Evolutionary conservation across 2,113 vertebrate species (phyloP).

Genomic region (Pycnonotus jocosus): DNA sequence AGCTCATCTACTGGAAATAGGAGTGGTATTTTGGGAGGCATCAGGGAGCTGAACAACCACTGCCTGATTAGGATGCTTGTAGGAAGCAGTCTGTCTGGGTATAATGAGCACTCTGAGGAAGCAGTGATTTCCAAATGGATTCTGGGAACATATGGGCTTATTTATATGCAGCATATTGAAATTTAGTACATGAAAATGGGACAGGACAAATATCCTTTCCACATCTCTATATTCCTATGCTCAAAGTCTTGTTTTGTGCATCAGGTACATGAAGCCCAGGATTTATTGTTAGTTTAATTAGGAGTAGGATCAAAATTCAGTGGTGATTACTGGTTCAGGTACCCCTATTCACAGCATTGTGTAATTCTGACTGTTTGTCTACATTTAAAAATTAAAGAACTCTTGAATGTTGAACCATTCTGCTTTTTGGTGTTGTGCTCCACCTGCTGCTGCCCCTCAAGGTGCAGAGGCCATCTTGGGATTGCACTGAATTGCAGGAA

Average conservation of each 20-base stretch:
- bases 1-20: neutral
- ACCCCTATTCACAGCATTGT: neutral
- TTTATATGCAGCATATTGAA: neutral
- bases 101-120: neutral
- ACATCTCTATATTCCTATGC: neutral
- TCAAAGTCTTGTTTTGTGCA: neutral
- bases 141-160: neutral
- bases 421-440: neutral
- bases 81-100: neutral
- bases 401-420: neutral
- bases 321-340: neutral
- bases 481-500: rapidly evolving
- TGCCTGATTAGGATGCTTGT: neutral
- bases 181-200: neutral
- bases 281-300: neutral
- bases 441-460: neutral
- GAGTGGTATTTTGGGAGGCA: neutral
- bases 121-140: neutral
- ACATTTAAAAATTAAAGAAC: neutral
- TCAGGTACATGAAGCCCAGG: neutral
- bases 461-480: neutral
- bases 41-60: neutral
- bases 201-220: neutral
- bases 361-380: neutral
- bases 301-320: neutral